Evolutionary conservation across 2,888 invertebrate genomes (phyloP).

Genomic region (Hemistola chrysoprasaria): DNA sequence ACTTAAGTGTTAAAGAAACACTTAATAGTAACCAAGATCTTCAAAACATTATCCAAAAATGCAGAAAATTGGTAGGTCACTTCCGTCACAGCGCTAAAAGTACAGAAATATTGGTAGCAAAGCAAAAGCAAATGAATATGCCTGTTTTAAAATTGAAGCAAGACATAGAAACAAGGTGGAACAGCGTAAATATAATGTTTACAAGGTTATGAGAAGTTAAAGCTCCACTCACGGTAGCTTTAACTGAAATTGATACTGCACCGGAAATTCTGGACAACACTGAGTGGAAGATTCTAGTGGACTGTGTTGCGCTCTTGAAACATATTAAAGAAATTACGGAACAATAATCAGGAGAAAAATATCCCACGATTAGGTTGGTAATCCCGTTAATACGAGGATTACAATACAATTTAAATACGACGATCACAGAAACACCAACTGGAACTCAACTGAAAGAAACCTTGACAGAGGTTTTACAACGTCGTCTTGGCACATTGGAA

Average conservation of each 20-base stretch:
- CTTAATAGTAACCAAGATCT: slow-evolving; percentile 9
- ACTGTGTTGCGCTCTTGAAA: slow-evolving; percentile 10
- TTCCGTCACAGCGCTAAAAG: slow-evolving; percentile 12
- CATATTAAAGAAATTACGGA: slow-evolving; percentile 16
- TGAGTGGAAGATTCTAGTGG: slow-evolving; percentile 12
- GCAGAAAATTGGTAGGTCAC: slow-evolving; percentile 9
- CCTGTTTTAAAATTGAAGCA: slow-evolving; percentile 21
- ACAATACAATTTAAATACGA: too few species aligned
- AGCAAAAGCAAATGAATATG: slow-evolving; percentile 20
- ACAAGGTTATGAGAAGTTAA: slow-evolving; percentile 15
- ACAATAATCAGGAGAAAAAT: slow-evolving; percentile 23
- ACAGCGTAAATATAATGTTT: slow-evolving; percentile 14
- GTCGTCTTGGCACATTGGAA: too few species aligned
- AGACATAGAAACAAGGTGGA: slow-evolving; percentile 18
- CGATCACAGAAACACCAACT: too few species aligned
- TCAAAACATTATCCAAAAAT: slow-evolving; percentile 7
- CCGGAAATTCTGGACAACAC: slow-evolving; percentile 8
- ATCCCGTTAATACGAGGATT: slow-evolving; percentile 17
- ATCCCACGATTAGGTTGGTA: slow-evolving; percentile 20
- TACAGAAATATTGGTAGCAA: slow-evolving; percentile 7
- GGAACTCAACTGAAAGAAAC: too few species aligned
- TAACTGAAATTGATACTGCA: slow-evolving; percentile 10
- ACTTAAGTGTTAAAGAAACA: slow-evolving; percentile 19
- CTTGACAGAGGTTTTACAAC: too few species aligned
- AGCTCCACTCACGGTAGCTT: slow-evolving; percentile 16